A percentile compares a stretch with the other conserved stretches of the same genome.
These are phyloP conservation scores for Thryonomys swinderianus DNA, from an alignment of 2,113 vertebrate genomes.

Conservation along the genomic window DNA sequence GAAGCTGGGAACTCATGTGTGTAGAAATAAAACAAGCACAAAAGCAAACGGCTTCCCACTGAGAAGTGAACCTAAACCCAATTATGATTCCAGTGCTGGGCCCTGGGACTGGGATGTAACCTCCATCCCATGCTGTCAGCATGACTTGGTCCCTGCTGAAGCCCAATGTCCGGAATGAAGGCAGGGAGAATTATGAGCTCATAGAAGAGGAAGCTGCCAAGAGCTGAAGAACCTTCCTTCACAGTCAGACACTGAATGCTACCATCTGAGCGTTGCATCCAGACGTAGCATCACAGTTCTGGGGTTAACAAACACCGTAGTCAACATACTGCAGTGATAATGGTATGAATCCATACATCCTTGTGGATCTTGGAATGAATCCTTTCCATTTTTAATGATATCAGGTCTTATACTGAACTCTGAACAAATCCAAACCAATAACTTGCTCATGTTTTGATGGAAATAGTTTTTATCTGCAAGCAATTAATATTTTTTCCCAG, in stretches of 20 bases:
- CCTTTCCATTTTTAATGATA: conserved; percentile 48
- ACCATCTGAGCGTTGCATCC: neutral
- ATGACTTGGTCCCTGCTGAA: neutral
- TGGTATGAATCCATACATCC: neutral
- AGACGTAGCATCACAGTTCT: neutral
- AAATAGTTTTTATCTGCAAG: conserved; percentile 64
- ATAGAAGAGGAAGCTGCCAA: conserved; percentile 31
- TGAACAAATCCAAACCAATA: conserved; percentile 6
- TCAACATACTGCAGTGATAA: neutral
- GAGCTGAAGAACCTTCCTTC: neutral
- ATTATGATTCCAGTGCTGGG: neutral
- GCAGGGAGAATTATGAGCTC: neutral
- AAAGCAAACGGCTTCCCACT: neutral
- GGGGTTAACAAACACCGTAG: neutral
- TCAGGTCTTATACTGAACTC: conserved; percentile 31
- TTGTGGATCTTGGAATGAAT: conserved; percentile 43
- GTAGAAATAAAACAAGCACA: neutral
- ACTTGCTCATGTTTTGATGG: conserved; percentile 45
- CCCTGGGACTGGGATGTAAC: neutral
- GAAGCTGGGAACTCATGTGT: neutral
- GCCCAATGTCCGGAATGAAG: neutral
- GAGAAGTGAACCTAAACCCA: conserved; percentile 7
- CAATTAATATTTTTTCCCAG: conserved; percentile 15
- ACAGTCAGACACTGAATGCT: neutral
- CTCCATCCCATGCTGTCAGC: neutral